A percentile compares a stretch with the other conserved stretches of the same genome.
Conservation (phyloP, 1,140 invertebrate species). For the Platyscapa corneri region DNA sequence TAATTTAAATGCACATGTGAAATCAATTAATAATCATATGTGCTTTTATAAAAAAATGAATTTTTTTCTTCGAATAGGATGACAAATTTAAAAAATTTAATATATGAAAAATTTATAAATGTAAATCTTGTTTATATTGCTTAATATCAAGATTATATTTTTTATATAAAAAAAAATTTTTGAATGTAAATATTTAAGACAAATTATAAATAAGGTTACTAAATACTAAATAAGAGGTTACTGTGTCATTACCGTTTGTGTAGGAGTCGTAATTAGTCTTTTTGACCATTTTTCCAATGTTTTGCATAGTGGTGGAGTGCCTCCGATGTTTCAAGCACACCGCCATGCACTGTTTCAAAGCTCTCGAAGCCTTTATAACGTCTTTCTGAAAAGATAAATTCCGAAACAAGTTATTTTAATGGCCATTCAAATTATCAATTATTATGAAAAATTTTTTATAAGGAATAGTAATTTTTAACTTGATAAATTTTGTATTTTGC, state of each 20-base stretch:
- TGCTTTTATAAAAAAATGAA: no score
- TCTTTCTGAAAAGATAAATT: constrained; percentile 74
- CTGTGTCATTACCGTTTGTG: constrained; percentile 80
- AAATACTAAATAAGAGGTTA: no score
- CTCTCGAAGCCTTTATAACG: constrained; percentile 82
- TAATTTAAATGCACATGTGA: neutral
- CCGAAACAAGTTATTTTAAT: neutral
- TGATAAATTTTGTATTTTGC: neutral
- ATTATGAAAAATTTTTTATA: neutral
- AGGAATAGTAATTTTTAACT: neutral
- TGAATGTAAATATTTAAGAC: no score
- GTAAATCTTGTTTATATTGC: no score
- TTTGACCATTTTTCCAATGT: constrained; percentile 87
- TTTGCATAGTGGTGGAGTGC: constrained; percentile 84
- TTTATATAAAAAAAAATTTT: no score
- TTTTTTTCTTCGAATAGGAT: no score
- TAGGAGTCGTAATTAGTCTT: constrained; percentile 85
- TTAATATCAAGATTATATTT: no score
- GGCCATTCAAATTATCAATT: neutral
- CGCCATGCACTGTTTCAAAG: constrained; percentile 83
- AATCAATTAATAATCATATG: no score
- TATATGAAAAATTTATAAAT: no score
- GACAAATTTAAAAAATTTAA: no score
- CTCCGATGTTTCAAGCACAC: constrained; percentile 85
- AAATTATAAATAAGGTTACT: no score